Evolutionary conservation across 2,888 invertebrate species (phyloP).

Genomic region (Nineta flava): DNA sequence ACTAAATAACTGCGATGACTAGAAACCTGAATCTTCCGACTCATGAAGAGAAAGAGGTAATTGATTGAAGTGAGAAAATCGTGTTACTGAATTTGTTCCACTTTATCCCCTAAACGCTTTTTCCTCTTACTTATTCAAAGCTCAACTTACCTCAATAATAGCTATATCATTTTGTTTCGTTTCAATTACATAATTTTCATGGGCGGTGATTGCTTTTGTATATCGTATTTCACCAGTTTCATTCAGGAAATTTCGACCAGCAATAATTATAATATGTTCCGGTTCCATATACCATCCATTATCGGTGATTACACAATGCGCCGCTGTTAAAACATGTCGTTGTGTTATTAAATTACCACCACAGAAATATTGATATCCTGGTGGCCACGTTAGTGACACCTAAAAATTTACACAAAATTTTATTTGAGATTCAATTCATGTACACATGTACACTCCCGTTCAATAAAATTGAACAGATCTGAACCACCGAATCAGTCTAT

Average conservation of each 20-base stretch:
- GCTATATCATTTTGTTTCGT: background rate
- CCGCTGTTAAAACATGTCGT: slow-evolving; percentile 60
- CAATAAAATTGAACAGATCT: too few species aligned
- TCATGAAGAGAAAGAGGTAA: too few species aligned
- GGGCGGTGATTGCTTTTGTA: background rate
- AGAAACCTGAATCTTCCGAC: too few species aligned
- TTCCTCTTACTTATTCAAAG: too few species aligned
- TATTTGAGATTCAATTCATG: too few species aligned
- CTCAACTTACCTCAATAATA: background rate
- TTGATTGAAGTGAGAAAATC: too few species aligned
- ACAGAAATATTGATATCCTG: slow-evolving; percentile 34
- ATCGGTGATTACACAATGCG: slow-evolving; percentile 42
- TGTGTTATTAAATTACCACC: slow-evolving; percentile 70
- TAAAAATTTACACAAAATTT: too few species aligned
- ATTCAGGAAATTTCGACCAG: background rate
- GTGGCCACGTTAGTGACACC: background rate
- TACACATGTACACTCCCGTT: too few species aligned
- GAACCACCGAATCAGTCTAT: too few species aligned
- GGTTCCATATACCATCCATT: background rate
- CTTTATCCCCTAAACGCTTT: too few species aligned
- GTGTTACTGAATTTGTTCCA: too few species aligned
- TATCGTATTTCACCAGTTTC: background rate
- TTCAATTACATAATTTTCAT: background rate
- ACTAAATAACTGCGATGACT: too few species aligned
- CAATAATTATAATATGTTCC: background rate